Evolutionary conservation across 2,888 invertebrate genomes (phyloP), one percentile per base, ranked within the genome.

Genomic region (Scaptomyza polygonia): DNA sequence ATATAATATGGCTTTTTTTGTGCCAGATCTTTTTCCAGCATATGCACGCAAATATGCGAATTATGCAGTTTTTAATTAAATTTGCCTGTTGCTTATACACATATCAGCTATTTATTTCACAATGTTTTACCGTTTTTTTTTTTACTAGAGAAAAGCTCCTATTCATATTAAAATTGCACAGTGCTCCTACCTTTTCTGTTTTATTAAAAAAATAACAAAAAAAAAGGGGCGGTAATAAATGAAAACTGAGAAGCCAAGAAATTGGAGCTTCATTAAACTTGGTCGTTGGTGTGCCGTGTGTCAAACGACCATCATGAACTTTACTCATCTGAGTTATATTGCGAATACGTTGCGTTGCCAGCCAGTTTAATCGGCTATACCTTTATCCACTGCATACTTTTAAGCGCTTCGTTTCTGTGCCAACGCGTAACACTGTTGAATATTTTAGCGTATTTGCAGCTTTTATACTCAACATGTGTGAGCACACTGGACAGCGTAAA

Each of bases 51-150:
- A 27, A 70, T 61, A 64, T 67, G 61, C 58, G 56, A 65, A 42
- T 64, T 63, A 52, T 65, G 83, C 80, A 68, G 59, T 86, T 88
- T 81, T 88, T 81, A 88, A 81, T 81, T 81, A 81, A 86, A 66
- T 76, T 86, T 55, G 42, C 52, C 47, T 54, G 51, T 61, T 56
- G 51, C 67, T 36, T 36, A 30, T 42, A 27, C 63, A 52, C 12
- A 34, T 52, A 51, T n/a, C 54, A 16, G 42, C 16, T 53, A 53
- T 36, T 12, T 4, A 18, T 32, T 14, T 25, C 25, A 34, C 43
- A 51, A 42, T 16, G 40, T 36, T 27, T 47, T 32, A 3, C n/a
- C n/a, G n/a, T n/a, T 6, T 12, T 45, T 6, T 0, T 12, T 16
- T 12, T 6, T 12, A 6, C 6, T 39, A 30, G 34, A 52, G 57